phyloP scores from a whole-genome alignment of 1,140 invertebrate genomes.

The Ceratina japonica region DNA sequence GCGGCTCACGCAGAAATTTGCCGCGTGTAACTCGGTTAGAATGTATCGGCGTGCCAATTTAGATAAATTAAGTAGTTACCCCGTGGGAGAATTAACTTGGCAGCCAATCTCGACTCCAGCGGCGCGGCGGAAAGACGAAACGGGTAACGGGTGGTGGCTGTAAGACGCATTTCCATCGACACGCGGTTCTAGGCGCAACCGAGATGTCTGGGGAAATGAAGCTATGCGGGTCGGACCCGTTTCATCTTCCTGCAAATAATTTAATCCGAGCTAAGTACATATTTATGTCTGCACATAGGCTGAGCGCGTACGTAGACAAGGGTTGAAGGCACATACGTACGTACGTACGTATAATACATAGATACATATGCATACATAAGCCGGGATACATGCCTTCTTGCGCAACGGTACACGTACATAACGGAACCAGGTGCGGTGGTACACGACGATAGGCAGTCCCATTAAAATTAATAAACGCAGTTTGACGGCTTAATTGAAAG shows the following conservation, averaged over 20 bases:
- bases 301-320: constrained; percentile 44
- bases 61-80: constrained; percentile 54
- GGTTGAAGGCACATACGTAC: constrained; percentile 40
- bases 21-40: constrained; percentile 8
- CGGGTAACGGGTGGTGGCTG: constrained; percentile 46
- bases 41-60: constrained; percentile 51
- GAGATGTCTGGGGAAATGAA: constrained; percentile 68
- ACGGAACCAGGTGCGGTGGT: not conserved
- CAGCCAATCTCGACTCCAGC: constrained; percentile 53
- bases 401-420: not conserved
- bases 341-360: too few relatives aligned
- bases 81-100: constrained; percentile 52
- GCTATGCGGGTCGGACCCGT: constrained; percentile 59
- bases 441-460: not conserved
- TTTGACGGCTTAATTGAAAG: constrained; percentile 50
- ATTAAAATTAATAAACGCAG: constrained; percentile 58
- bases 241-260: constrained; percentile 69
- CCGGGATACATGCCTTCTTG: constrained; percentile 38
- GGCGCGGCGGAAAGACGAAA: constrained; percentile 43
- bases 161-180: constrained; percentile 62
- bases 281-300: constrained; percentile 66
- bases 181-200: constrained; percentile 58
- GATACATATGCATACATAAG: constrained; percentile 38
- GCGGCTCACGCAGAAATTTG: constrained; percentile 17
- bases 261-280: constrained; percentile 67